A percentile compares a stretch with the other conserved stretches of the same genome.
Conservation (phyloP, 2,113 vertebrate genomes). For the Pagrus major region DNA sequence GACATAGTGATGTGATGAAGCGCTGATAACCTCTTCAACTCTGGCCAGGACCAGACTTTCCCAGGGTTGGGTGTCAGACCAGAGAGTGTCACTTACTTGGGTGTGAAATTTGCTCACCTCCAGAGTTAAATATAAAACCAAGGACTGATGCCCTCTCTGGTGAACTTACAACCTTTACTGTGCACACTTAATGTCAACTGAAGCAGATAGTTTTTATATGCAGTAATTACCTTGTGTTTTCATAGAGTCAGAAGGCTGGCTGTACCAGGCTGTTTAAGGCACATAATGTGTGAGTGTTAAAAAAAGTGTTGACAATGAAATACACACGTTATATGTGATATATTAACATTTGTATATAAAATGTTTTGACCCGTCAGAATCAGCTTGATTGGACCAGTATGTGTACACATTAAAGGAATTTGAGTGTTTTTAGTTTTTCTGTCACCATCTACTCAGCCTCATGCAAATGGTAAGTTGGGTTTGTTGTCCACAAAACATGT, state of each 20-base stretch:
- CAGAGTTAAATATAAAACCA: conserved; percentile 48
- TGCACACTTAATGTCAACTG: background rate
- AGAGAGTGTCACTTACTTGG: conserved; percentile 56
- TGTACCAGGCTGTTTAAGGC: background rate
- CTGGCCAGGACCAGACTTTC: conserved; percentile 55
- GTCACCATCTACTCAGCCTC: no score
- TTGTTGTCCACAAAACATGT: no score
- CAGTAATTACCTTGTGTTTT: background rate
- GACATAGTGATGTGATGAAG: conserved; percentile 1
- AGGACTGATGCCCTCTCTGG: conserved; percentile 25
- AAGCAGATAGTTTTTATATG: background rate
- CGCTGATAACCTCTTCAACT: conserved; percentile 47
- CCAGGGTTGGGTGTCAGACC: conserved; percentile 63
- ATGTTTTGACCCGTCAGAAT: background rate
- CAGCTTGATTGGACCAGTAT: background rate
- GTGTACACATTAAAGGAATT: background rate
- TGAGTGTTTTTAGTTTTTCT: background rate
- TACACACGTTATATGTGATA: background rate
- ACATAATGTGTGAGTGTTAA: background rate
- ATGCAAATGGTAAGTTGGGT: no score
- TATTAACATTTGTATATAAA: no score
- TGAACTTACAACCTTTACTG: conserved; percentile 45
- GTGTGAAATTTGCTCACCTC: conserved; percentile 69
- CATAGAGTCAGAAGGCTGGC: no score
- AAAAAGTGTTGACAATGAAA: no score